Evolutionary conservation across 2,888 invertebrate genomes (phyloP), one percentile per base, ranked within the genome.

Genomic region (Phasia obesa): DNA sequence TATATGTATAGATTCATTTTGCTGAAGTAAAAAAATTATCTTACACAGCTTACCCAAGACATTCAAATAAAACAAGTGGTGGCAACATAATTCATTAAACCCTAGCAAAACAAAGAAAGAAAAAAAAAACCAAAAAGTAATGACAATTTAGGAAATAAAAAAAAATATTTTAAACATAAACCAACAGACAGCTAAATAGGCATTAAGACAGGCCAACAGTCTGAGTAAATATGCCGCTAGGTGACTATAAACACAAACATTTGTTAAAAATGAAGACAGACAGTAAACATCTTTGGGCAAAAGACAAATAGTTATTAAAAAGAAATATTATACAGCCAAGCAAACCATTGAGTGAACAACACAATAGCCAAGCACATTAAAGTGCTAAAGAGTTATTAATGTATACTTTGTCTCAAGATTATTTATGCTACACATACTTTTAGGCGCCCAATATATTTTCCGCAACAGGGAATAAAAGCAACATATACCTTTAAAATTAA

Each of bases 371-470:
- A 6, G 7, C 35, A 23, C n/a, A 27, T 23, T 27, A 64, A 55
- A 65, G 17, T 49, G 38, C 38, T 49, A 51, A 69, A 42, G 60
- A 59, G 35, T 67, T 69, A 53, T 69, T 53, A 60, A 38, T 60
- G 51, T 42, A 31, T 57, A 25, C 2, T 57, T 74, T 17, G 23
- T 49, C 38, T 31, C 27, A 53, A 53, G 19, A 31, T 15, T 21
- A 7, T 35, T 42, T 25, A 44, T 53, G 21, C 15, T 9, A 49
- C 4, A 25, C 25, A 77, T 77, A 70, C 77, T 70, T 62, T 77
- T 38, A 70, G 77, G 77, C 70, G 70, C 69, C 77, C 7, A 38
- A 47, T 4, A 35, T 47, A 53, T 55, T 70, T 62, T 51, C 42
- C 64, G 19, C 31, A 23, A 47, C 31, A 75, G 13, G 17, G 4